Base-by-base conservation (phyloP, 2,797 vertebrate species). In the Intellagama lesueurii region DNA sequence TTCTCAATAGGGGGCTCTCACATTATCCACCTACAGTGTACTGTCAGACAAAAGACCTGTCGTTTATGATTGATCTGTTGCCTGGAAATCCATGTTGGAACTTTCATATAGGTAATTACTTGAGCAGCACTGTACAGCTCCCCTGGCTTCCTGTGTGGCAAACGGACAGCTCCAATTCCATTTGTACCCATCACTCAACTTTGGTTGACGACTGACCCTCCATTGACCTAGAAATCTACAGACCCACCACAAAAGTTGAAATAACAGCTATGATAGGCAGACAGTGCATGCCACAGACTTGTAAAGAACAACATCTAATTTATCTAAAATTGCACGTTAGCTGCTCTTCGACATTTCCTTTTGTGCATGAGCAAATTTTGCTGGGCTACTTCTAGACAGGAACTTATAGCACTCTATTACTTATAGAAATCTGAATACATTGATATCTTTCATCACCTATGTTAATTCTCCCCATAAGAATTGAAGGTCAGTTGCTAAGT, bases 321-420 rank as follows among this genome's bases (percentile, higher is more conserved):
- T 87, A 86, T 91, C 86, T 76, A 87, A 83, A 90, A 92, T 94
- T 91, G 52, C 24, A 3, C 64, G 4, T 82, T 92, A 94, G 90
- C 88, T 16, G 64, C 64, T 88, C 40, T 75, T 80, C 84, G 91
- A 35, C 66, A 88, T 89, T 88, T 92, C 82, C 88, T 80, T 66
- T 49, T 70, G 49, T 14, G 17, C 35, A 73, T 79, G 69, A 91
- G 84, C 56, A 89, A 94, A 85, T 72, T 40, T 40, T 88, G 60
- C 83, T 92, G 69, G 64, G 82, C 91, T 93, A 87, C 87, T 91
- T 90, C 87, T 87, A 92, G 90, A 90, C 69, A 92, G 90, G 90
- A 95, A 95, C 91, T 88, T 83, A 91, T 19, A 92, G 90, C 91
- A 94, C 66, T 75, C 56, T 90, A 69, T 92, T 96, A 92, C 88